Evolutionary conservation across 2,113 vertebrate species (phyloP).

Genomic region (Myiopsitta monachus): DNA sequence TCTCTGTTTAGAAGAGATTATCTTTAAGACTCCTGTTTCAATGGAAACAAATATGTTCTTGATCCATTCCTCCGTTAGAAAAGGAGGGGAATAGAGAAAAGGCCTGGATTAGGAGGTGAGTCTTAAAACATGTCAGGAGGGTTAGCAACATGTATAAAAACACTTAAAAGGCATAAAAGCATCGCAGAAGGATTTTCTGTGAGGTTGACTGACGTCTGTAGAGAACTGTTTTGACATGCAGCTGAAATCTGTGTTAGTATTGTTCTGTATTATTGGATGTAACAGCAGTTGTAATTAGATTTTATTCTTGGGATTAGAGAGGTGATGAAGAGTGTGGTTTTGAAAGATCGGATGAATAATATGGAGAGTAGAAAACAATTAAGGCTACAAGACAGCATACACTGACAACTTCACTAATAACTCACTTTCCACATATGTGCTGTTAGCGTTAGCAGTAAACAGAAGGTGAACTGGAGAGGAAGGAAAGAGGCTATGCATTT

Average conservation of each 20-base stretch:
- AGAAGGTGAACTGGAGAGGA: neutral
- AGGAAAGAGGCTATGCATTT: accelerated
- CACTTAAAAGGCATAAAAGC: neutral
- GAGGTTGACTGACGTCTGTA: neutral
- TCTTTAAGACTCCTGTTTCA: neutral
- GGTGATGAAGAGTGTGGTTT: neutral
- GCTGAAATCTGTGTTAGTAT: neutral
- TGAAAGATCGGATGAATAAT: neutral
- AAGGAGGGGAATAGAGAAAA: too few species aligned
- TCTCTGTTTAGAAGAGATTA: neutral
- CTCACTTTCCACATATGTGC: neutral
- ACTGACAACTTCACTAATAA: neutral
- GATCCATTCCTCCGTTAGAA: neutral
- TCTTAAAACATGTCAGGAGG: neutral
- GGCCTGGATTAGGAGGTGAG: neutral
- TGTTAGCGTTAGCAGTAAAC: neutral
- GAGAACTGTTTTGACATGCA: neutral
- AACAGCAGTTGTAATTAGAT: neutral
- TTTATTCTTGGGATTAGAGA: neutral
- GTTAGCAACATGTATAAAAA: neutral
- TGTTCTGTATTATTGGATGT: neutral
- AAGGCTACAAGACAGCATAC: neutral
- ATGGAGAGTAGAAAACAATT: neutral
- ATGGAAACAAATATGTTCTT: neutral
- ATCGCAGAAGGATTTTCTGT: neutral